phyloP scores from a whole-genome alignment of 1,140 invertebrate genomes.

The Drosophila orena region DNA sequence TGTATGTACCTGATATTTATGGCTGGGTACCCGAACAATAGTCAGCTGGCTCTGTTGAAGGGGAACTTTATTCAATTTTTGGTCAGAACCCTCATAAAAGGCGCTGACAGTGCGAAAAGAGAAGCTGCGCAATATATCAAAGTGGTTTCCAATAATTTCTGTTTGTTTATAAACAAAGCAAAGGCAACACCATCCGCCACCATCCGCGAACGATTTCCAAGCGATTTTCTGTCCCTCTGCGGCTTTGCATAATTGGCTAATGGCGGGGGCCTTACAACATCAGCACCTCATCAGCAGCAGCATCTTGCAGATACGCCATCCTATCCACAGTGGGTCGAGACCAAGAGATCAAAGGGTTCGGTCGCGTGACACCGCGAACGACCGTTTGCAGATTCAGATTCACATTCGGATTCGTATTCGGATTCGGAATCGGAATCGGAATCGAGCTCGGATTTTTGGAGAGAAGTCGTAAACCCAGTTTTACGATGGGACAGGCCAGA shows the following conservation, averaged over 20 bases:
- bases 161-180: constrained; percentile 56
- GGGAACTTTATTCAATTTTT: constrained; percentile 30
- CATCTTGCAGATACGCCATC: constrained; percentile 27
- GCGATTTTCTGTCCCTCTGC: constrained; percentile 31
- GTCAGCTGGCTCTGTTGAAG: constrained; percentile 50
- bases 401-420: background rate
- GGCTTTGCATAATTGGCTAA: constrained; percentile 69
- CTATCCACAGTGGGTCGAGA: constrained; percentile 31
- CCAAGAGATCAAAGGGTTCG: constrained; percentile 47
- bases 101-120: constrained; percentile 68
- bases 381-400: constrained; percentile 22
- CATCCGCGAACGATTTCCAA: constrained; percentile 40
- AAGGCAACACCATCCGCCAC: background rate
- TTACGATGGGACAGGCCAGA: constrained; percentile 23
- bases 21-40: constrained; percentile 16
- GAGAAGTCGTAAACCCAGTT: constrained; percentile 34
- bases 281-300: constrained; percentile 37
- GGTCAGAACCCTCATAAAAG: constrained; percentile 68
- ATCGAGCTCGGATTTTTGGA: constrained; percentile 6
- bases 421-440: constrained; percentile 2
- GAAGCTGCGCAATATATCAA: constrained; percentile 67
- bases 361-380: constrained; percentile 34
- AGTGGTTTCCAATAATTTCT: constrained; percentile 48
- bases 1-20: constrained; percentile 14
- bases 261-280: constrained; percentile 63